Evolutionary conservation across 2,797 vertebrate genomes (phyloP).

Genomic region (Erethizon dorsatum): DNA sequence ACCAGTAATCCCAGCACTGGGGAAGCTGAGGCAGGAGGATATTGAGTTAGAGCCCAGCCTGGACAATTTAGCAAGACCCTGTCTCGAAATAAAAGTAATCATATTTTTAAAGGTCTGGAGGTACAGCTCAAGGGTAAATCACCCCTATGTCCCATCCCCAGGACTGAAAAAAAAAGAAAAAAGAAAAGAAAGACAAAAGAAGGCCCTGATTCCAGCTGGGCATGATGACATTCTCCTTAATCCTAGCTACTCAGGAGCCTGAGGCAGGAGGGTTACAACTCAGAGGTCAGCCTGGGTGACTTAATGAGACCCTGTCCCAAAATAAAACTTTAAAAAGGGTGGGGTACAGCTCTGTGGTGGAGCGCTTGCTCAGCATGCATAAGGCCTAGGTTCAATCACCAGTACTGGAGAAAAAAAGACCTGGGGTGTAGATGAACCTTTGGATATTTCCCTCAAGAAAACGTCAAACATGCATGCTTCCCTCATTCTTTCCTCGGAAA

Average conservation of each 20-base stretch:
- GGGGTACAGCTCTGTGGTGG: background rate
- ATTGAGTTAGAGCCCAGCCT: background rate
- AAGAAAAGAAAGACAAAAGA: background rate
- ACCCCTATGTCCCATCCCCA: background rate
- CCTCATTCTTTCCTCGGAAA: conserved; percentile 11
- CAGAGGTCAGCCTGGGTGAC: background rate
- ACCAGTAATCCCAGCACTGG: background rate
- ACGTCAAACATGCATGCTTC: background rate
- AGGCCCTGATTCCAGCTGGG: background rate
- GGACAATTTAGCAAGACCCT: background rate
- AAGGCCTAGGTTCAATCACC: background rate
- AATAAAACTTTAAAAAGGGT: background rate
- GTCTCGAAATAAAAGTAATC: background rate
- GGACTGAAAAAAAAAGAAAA: background rate
- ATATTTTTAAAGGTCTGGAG: background rate
- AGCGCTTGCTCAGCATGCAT: background rate
- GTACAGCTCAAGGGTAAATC: background rate
- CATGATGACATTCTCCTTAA: background rate
- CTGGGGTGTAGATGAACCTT: background rate
- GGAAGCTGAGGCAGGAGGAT: background rate
- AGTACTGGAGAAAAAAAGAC: background rate
- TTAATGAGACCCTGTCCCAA: background rate
- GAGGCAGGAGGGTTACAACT: background rate
- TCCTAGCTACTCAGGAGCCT: background rate
- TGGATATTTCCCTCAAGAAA: conserved; percentile 21